Evolutionary conservation across 2,113 vertebrate genomes (phyloP).

Genomic region (Lepus timidus): DNA sequence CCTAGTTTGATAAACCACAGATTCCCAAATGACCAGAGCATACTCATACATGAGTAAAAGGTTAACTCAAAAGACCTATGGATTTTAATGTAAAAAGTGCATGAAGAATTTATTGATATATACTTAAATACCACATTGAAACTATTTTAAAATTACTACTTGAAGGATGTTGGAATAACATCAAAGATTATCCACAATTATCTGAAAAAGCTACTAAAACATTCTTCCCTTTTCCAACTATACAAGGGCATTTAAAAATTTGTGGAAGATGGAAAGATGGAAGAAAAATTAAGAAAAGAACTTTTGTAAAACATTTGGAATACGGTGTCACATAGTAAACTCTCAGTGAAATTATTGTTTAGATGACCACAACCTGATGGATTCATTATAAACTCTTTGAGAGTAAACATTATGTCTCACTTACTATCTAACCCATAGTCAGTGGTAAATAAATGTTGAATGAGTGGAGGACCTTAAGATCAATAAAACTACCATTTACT

Average conservation of each 20-base stretch:
- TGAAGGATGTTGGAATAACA: neutral
- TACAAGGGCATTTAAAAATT: neutral
- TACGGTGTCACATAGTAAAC: neutral
- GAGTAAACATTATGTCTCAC: neutral
- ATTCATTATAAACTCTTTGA: neutral
- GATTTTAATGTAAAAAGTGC: slow-evolving; percentile 2
- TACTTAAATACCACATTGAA: slow-evolving; percentile 33
- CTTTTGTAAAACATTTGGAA: slow-evolving; percentile 1
- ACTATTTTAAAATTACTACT: slow-evolving; percentile 22
- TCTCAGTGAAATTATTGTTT: neutral
- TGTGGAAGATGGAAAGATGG: no score
- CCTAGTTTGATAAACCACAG: neutral
- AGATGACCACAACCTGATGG: neutral
- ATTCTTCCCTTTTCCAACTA: neutral
- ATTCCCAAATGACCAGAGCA: neutral
- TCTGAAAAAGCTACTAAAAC: slow-evolving; percentile 41
- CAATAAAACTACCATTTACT: neutral
- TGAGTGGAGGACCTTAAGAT: neutral
- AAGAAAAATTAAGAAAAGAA: no score
- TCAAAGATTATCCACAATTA: slow-evolving; percentile 49
- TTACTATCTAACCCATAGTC: neutral
- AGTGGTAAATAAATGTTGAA: neutral
- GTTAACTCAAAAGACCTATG: neutral
- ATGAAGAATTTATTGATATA: neutral
- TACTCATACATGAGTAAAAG: neutral